phyloP scores from a whole-genome alignment of 2,797 vertebrate genomes.

The Gymnopithys bicolor region DNA sequence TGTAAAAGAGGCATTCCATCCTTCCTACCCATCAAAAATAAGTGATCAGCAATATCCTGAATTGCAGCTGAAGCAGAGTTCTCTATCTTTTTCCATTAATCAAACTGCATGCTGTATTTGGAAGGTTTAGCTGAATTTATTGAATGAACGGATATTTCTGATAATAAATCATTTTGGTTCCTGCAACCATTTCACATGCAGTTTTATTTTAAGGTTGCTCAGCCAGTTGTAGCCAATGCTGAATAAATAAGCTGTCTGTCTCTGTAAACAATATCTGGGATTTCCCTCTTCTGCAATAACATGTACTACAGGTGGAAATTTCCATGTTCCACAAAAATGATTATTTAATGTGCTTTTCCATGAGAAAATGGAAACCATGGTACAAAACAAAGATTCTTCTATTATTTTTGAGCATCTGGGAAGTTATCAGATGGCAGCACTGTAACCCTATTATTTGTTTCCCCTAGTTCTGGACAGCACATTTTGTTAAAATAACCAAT shows the following conservation, averaged over 20 bases:
- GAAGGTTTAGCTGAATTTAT: slow-evolving; percentile 35
- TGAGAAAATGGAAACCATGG: slow-evolving; percentile 30
- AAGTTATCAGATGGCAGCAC: not conserved
- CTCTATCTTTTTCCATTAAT: slow-evolving; percentile 29
- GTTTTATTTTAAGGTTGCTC: slow-evolving; percentile 48
- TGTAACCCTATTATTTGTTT: not conserved
- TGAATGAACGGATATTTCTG: slow-evolving; percentile 31
- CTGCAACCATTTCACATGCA: not conserved
- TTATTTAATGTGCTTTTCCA: slow-evolving; percentile 45
- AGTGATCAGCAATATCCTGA: slow-evolving; percentile 16
- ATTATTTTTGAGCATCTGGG: not conserved
- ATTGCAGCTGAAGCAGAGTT: not conserved
- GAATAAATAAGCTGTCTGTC: slow-evolving; percentile 56
- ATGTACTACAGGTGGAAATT: slow-evolving; percentile 41
- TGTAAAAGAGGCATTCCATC: not conserved
- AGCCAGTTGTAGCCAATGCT: slow-evolving; percentile 10
- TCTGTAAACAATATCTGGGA: slow-evolving; percentile 43
- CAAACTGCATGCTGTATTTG: slow-evolving; percentile 14
- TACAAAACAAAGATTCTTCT: slow-evolving; percentile 19
- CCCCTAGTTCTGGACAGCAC: not conserved
- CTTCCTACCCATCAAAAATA: not conserved
- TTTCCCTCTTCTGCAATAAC: not conserved
- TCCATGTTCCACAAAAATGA: slow-evolving; percentile 13
- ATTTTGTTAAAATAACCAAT: not conserved
- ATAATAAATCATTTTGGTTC: slow-evolving; percentile 47